These are phyloP conservation scores for Volucella bombylans DNA, from an alignment of 2,888 invertebrate species.

Conservation along the genomic window DNA sequence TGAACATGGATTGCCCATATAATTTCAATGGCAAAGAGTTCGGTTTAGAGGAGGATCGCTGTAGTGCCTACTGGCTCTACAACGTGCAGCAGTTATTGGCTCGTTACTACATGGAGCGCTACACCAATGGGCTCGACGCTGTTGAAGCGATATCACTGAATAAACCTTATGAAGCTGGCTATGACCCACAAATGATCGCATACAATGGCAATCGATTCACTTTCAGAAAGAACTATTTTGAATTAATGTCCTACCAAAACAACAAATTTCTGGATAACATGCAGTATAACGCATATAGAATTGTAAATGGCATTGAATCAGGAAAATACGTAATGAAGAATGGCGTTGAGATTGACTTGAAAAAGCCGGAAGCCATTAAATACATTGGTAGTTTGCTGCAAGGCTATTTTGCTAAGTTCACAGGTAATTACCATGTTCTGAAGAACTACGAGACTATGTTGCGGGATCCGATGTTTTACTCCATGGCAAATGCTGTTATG, in stretches of 20 bases:
- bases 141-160: conserved; percentile 85
- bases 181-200: conserved; percentile 85
- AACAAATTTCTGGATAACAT: conserved; percentile 77
- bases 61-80: conserved; percentile 87
- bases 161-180: conserved; percentile 84
- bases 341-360: conserved; percentile 78
- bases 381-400: conserved; percentile 85
- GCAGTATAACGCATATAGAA: conserved; percentile 80
- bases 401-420: conserved; percentile 77
- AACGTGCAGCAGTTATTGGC: conserved; percentile 87
- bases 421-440: conserved; percentile 85
- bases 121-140: conserved; percentile 87
- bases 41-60: conserved; percentile 84
- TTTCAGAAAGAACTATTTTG: conserved; percentile 84
- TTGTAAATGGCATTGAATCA: conserved; percentile 83
- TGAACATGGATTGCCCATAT: conserved; percentile 85
- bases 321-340: conserved; percentile 81
- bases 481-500: conserved; percentile 86
- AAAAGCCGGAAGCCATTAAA: conserved; percentile 83
- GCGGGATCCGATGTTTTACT: conserved; percentile 89
- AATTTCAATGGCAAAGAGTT: conserved; percentile 85
- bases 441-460: conserved; percentile 87
- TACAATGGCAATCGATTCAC: conserved; percentile 87
- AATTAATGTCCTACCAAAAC: conserved; percentile 82
- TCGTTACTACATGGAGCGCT: conserved; percentile 90